phyloP scores from a whole-genome alignment of 2,113 vertebrate species.

The Castor canadensis region DNA sequence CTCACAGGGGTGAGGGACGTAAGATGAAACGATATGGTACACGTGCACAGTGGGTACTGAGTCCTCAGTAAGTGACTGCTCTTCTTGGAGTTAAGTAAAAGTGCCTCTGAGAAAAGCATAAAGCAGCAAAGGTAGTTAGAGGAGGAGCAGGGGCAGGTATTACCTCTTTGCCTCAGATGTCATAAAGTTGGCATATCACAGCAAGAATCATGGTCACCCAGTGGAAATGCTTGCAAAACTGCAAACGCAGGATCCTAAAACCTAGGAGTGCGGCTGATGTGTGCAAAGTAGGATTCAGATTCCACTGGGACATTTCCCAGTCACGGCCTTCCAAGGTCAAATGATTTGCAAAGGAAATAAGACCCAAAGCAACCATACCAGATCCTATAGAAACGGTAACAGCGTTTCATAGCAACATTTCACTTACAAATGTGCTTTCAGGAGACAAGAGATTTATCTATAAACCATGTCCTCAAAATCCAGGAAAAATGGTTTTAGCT shows the following conservation, averaged over 20 bases:
- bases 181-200: background rate
- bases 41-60: background rate
- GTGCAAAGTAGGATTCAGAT: slow-evolving; percentile 87
- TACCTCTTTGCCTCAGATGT: background rate
- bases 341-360: slow-evolving; percentile 89
- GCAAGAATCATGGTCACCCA: slow-evolving; percentile 83
- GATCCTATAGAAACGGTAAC: slow-evolving; percentile 89
- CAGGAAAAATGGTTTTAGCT: slow-evolving; percentile 90
- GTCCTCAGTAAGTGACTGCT: background rate
- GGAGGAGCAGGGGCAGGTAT: background rate
- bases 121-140: background rate
- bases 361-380: slow-evolving; percentile 90
- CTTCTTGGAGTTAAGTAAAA: background rate
- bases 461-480: slow-evolving; percentile 90
- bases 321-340: slow-evolving; percentile 90
- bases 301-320: slow-evolving; percentile 89
- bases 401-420: slow-evolving; percentile 92
- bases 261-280: slow-evolving; percentile 92
- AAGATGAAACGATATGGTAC: too few species aligned
- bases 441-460: slow-evolving; percentile 92
- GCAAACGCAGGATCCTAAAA: slow-evolving; percentile 96
- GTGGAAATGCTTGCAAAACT: slow-evolving; percentile 93
- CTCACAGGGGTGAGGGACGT: background rate
- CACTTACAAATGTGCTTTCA: slow-evolving; percentile 92
- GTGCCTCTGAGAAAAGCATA: background rate